Evolutionary conservation across 1,140 invertebrate genomes (phyloP), one percentile per base, ranked within the genome.

Genomic region (Drosophila kurseongensis): DNA sequence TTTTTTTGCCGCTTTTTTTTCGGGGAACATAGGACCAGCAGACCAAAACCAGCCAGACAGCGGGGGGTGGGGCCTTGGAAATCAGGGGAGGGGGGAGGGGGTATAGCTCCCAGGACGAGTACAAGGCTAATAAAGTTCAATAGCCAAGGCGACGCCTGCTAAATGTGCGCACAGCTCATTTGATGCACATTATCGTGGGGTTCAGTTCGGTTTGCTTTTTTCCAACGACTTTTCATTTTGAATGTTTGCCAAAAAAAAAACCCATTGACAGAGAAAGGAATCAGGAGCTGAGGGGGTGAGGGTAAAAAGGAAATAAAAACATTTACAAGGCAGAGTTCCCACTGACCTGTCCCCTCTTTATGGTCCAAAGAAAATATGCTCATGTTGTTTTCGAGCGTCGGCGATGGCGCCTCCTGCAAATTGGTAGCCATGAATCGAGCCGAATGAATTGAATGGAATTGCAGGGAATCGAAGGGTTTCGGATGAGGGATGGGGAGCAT

Each of bases 161-260:
- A 89, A 88, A 88, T 89, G 83, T 88, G 84, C 72, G 76, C 83
- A 88, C 83, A 89, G 83, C 83, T 88, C 84, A 88, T 88, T 88
- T 88, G 80, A 89, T 88, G 83, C 84, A 88, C 80, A 88, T 88
- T 89, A 88, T 89, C 79, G 67, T 83, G 83, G 80, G 74, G 77
- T 82, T 80, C 60, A 35, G 60, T 86, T 82, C 58, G 67, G 67
- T 75, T 82, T 59, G 58, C 18, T 38, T 51, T 45, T 65, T 61
- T 51, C 36, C 58, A 47, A 55, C 50, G 68, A 78, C 56, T 83
- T 78, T 71, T 63, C 60, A 73, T 88, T 75, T 86, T 86, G 83
- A 86, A 83, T 73, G 79, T 60, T 67, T 86, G 83, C 83, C 83
- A 86, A 80, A 55, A 51, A 50, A 47, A 36, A 23, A 0, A 23